A percentile compares a stretch with the other conserved stretches of the same genome.
Conservation (phyloP, 2,113 vertebrate species). For the Hyla sarda region DNA sequence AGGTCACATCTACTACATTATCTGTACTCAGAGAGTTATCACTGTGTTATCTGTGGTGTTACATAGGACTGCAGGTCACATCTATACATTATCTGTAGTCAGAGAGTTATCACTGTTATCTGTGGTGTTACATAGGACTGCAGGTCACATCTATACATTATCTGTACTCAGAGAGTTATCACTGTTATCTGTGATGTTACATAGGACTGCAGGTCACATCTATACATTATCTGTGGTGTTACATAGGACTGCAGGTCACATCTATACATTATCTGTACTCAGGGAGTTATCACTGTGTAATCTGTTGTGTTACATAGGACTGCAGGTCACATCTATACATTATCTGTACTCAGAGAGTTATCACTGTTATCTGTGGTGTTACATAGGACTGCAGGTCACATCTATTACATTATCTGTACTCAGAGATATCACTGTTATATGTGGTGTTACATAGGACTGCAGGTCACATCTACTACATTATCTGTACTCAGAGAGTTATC, state of each 20-base stretch:
- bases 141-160: neutral
- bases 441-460: conserved; percentile 11
- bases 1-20: neutral
- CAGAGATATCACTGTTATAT: too few species aligned
- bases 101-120: too few species aligned
- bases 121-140: conserved; percentile 6
- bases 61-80: neutral
- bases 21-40: neutral
- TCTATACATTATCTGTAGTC: neutral
- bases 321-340: neutral
- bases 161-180: neutral
- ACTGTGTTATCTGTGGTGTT: neutral
- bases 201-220: neutral
- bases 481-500: too few species aligned
- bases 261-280: neutral
- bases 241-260: neutral
- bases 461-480: neutral
- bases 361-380: neutral
- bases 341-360: too few species aligned
- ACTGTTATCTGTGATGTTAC: neutral
- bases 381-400: neutral
- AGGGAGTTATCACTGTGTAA: neutral
- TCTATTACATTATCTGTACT: neutral
- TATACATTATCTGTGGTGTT: neutral
- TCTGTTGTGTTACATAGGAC: neutral